Evolutionary conservation across 2,113 vertebrate species (phyloP).

Genomic region (Eulacestoma nigropectus): DNA sequence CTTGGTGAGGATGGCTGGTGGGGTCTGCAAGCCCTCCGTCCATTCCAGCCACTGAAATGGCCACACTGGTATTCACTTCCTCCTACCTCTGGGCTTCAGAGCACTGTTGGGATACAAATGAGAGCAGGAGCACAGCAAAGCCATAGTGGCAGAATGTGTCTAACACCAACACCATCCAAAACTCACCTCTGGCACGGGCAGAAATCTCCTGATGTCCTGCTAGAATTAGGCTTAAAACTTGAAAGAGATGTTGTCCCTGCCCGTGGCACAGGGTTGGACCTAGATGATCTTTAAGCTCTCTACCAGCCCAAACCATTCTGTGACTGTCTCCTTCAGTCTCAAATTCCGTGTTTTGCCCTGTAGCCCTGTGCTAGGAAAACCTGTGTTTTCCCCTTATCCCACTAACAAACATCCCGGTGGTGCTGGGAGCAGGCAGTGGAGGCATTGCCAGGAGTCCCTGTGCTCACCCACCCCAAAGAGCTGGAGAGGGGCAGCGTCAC

Average conservation of each 20-base stretch:
- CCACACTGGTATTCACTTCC: neutral
- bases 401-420: neutral
- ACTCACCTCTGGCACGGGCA: neutral
- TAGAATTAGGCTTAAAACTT: neutral
- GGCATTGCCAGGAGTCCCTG: neutral
- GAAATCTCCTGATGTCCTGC: neutral
- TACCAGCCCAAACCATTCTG: neutral
- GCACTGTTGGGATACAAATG: neutral
- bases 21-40: neutral
- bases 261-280: neutral
- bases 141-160: fast-evolving
- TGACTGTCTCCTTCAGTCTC: neutral
- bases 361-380: neutral
- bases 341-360: neutral
- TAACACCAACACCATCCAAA: neutral
- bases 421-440: neutral
- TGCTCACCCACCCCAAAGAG: neutral
- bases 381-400: neutral
- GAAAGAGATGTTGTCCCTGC: neutral
- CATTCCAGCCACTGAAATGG: neutral
- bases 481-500: fast-evolving
- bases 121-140: neutral
- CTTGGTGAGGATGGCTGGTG: neutral
- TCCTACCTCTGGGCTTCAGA: neutral
- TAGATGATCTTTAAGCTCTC: neutral